Base-by-base conservation (phyloP, 1,140 invertebrate genomes). In the Anagrus nilaparvatae region DNA sequence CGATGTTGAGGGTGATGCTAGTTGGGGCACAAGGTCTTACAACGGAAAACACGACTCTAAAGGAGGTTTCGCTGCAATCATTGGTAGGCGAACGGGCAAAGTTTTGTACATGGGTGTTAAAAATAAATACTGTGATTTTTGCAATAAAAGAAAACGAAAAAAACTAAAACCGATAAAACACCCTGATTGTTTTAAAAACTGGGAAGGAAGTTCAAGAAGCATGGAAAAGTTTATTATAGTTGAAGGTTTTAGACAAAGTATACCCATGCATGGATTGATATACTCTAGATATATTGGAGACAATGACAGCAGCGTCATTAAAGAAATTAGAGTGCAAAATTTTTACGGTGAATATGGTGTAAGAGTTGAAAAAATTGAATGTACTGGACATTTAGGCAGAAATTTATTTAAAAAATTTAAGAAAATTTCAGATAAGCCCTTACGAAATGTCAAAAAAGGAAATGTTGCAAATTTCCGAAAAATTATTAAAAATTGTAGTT, bases 201-300 rank as follows among this genome's bases (percentile, higher is more conserved):
- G 44, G 3, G 27, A 47, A 3, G 6, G 13, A 23, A 50, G 40
- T 23, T 65, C 66, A 1, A 59, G 60, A 3, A 49, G 48, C 5
- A 72, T 73, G 68, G 65, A 72, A 48, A 37, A 56, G 17, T 52
- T 55, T 36, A 58, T 60, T 10, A 59, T 72, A 13, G 42, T 60
- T 32, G 50, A 68, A 53, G 56, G 67, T 29, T 61, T 64, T 51
- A 42, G 51, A 32, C 5, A 28, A 28, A 58, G 58, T 19, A 38
- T 58, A 44, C 35, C 52, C 39, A 57, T 51, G 42, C 48, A 68
- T 45, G 53, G 56, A 6, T 1, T 70, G 3, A 58, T 61, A 20
- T 68, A 65, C 44, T 51, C 40, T 16, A 48, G 39, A 12, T 20
- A 70, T 6, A 58, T 71, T 47, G 60, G 48, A 5, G 67, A 71